These are phyloP conservation scores for Perca flavescens DNA, from an alignment of 2,113 vertebrate genomes.

Conservation along the genomic window DNA sequence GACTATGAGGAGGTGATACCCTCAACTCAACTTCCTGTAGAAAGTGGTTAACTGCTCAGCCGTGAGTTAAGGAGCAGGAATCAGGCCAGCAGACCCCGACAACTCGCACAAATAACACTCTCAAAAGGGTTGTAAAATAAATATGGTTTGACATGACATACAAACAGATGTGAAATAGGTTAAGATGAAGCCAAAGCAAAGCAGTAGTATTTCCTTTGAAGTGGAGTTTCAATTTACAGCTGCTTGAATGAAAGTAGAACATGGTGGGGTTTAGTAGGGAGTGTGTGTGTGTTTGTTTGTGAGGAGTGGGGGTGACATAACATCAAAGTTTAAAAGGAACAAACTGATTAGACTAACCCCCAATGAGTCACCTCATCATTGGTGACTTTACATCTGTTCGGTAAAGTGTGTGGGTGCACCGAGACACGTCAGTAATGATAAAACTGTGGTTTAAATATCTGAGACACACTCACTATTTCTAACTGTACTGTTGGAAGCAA, in stretches of 20 bases:
- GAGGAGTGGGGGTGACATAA: conserved; percentile 29
- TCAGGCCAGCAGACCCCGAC: conserved; percentile 43
- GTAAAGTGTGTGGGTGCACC: conserved; percentile 37
- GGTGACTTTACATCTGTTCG: conserved; percentile 1
- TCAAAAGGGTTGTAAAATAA: conserved; percentile 3
- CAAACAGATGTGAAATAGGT: conserved; percentile 35
- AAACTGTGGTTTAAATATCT: conserved; percentile 29
- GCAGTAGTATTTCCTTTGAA: conserved; percentile 4
- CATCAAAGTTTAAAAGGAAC: conserved; percentile 49
- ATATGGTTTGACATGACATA: conserved; percentile 1
- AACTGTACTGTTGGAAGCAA: neutral
- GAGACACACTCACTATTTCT: neutral
- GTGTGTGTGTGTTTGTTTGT: conserved; percentile 31
- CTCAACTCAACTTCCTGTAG: conserved; percentile 64
- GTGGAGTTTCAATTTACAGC: neutral
- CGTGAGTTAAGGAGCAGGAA: conserved; percentile 41
- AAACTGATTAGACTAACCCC: conserved; percentile 20
- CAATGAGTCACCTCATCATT: conserved; percentile 47
- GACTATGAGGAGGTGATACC: conserved; percentile 32
- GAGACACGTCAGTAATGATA: conserved; percentile 4
- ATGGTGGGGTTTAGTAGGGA: conserved; percentile 1
- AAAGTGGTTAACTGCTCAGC: conserved; percentile 52
- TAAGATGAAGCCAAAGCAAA: conserved; percentile 9
- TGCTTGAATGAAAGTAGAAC: conserved; percentile 35
- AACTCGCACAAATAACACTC: conserved; percentile 24